Evolutionary conservation across 2,797 vertebrate genomes (phyloP).

Genomic region (Rhinella marina): DNA sequence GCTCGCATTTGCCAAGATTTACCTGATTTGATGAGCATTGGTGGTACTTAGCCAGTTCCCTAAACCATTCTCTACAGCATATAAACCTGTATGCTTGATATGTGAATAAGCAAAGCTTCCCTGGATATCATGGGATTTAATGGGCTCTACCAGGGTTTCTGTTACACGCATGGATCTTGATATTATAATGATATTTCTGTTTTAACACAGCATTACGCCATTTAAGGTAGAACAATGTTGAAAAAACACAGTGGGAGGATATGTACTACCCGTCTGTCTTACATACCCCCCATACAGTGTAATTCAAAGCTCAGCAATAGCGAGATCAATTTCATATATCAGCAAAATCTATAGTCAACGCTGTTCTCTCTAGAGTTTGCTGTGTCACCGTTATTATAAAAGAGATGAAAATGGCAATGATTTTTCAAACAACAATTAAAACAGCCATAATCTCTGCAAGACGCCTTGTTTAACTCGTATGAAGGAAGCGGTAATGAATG

Average conservation of each 20-base stretch:
- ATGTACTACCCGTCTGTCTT: conserved; percentile 17
- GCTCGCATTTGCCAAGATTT: background rate
- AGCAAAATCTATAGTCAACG: conserved; percentile 43
- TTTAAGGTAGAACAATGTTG: conserved; percentile 35
- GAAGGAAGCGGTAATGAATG: conserved; percentile 47
- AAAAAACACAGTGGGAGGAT: conserved; percentile 16
- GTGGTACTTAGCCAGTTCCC: background rate
- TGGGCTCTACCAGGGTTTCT: background rate
- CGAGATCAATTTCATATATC: conserved; percentile 33
- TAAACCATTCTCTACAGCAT: background rate
- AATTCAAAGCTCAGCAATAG: conserved; percentile 26
- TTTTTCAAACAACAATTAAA: conserved; percentile 57
- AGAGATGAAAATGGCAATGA: conserved; percentile 56
- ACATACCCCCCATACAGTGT: conserved; percentile 31
- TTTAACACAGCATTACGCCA: conserved; percentile 27
- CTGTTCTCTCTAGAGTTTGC: conserved; percentile 32
- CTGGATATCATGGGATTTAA: conserved; percentile 1
- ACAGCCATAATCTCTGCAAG: conserved; percentile 55
- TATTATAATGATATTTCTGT: conserved; percentile 18
- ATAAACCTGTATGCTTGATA: background rate
- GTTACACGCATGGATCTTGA: background rate
- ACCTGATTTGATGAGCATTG: background rate
- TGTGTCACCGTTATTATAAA: conserved; percentile 48
- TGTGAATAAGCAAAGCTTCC: conserved; percentile 5
- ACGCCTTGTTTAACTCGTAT: conserved; percentile 51